Base-by-base conservation (phyloP, 2,113 vertebrate species). In the Xerus inauris region DNA sequence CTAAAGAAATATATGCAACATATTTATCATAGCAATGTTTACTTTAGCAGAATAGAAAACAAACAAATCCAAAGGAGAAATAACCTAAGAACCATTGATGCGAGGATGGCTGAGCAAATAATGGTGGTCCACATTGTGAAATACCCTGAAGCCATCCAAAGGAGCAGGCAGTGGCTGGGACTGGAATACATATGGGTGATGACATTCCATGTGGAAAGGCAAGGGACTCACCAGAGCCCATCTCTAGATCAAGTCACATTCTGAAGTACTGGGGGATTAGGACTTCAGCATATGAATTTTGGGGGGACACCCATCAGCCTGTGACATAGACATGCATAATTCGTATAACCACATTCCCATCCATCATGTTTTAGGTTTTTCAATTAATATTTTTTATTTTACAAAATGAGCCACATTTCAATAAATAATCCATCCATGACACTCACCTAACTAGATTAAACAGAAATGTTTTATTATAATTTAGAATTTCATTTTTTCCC, bases 61-160 rank as follows among this genome's bases (percentile, higher is more conserved):
- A 82, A 90, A 38, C 7, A 84, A 79, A 93, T 64, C 3, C 28
- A 47, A 73, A 35, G 17, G 5, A 84, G n/a, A 97, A 69, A 64
- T 59, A 65, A 64, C 5, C 69, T 57, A 32, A 65, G 40, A 6
- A 26, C 3, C 40, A 47, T 28, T 9, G 45, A 5, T 0, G 9
- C 20, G 12, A 6, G 2, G 8, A 32, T 3, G 40, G 6, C 1
- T 54, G 22, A 72, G 51, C 0, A 28, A 59, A 65, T 2, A 17
- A 28, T 0, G 10, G 3, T 47, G 17, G 17, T 3, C 54, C 11
- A 20, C 20, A 16, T 5, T 28, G 26, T 30, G 49, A 59, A 89
- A 32, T 35, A 62, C 8, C 45, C 64, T 4, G 13, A 20, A 83
- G 28, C 47, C 54, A 1, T 51, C 35, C 51, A 76, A 97, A 76